Conservation (phyloP, 2,888 invertebrate genomes). For the Luffia ferchaultella region DNA sequence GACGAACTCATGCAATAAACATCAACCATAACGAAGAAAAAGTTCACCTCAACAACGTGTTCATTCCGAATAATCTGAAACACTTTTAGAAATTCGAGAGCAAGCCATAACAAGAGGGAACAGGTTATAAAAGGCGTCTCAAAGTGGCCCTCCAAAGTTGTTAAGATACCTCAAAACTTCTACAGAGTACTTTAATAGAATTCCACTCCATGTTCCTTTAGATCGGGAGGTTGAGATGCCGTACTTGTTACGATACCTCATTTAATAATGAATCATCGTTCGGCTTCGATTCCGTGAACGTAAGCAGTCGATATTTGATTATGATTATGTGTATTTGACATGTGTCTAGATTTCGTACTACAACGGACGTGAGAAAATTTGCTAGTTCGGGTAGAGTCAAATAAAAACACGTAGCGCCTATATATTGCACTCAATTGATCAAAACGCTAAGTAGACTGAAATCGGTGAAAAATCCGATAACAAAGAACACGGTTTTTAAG, state of each 20-base stretch:
- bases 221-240: constrained; percentile 12
- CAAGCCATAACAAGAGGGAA: constrained; percentile 9
- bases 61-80: neutral
- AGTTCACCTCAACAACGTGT: neutral
- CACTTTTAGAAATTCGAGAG: neutral
- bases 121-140: constrained; percentile 30
- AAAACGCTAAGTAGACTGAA: too few species aligned
- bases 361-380: too few species aligned
- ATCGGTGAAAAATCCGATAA: too few species aligned
- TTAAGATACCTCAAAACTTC: constrained; percentile 35
- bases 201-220: constrained; percentile 25
- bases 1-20: too few species aligned
- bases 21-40: neutral
- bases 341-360: too few species aligned
- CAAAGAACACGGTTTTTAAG: too few species aligned
- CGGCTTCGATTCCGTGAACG: too few species aligned
- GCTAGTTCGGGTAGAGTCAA: too few species aligned
- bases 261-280: neutral
- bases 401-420: too few species aligned
- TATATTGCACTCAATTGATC: too few species aligned
- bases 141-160: constrained; percentile 36
- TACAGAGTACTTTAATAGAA: constrained; percentile 38
- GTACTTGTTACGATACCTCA: neutral
- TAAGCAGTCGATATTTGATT: too few species aligned
- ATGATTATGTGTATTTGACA: too few species aligned